A percentile compares a stretch with the other conserved stretches of the same genome.
Evolutionary conservation across 1,140 invertebrate genomes (phyloP).

Genomic region (Steinernema khuongi): DNA sequence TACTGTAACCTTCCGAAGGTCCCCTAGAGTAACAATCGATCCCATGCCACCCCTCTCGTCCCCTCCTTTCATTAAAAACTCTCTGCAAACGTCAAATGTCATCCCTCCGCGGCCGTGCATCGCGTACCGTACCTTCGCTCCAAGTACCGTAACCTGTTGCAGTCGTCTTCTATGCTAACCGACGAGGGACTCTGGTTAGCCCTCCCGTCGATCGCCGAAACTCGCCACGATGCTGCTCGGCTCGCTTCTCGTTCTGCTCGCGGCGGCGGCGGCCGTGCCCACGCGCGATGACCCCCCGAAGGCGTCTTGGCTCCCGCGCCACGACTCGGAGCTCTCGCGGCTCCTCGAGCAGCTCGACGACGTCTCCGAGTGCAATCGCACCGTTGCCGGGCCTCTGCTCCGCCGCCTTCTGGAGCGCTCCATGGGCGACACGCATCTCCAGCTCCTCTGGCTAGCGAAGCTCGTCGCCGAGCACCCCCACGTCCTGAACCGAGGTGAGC

Average conservation of each 20-base stretch:
- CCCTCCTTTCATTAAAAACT: too few species aligned
- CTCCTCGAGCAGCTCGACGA: slow-evolving; percentile 32
- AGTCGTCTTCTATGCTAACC: neutral
- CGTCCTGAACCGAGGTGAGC: slow-evolving; percentile 25
- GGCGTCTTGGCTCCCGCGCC: neutral
- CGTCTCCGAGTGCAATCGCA: slow-evolving; percentile 35
- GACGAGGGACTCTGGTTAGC: neutral
- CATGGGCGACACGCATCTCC: neutral
- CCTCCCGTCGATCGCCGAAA: neutral
- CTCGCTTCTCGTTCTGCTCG: neutral
- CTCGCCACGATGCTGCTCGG: neutral
- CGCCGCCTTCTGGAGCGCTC: slow-evolving; percentile 32
- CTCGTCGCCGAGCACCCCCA: slow-evolving; percentile 41
- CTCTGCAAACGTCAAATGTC: too few species aligned
- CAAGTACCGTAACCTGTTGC: too few species aligned
- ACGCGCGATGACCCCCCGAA: neutral
- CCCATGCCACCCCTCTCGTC: too few species aligned
- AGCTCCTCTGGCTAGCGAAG: slow-evolving; percentile 30
- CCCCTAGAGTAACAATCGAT: too few species aligned
- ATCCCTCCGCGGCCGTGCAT: too few species aligned
- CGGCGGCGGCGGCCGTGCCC: neutral
- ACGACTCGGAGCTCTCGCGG: slow-evolving; percentile 12
- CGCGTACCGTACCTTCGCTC: too few species aligned
- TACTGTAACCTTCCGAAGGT: too few species aligned
- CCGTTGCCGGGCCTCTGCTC: slow-evolving; percentile 36